phyloP scores from a whole-genome alignment of 2,113 vertebrate genomes.

The Lepus europaeus region DNA sequence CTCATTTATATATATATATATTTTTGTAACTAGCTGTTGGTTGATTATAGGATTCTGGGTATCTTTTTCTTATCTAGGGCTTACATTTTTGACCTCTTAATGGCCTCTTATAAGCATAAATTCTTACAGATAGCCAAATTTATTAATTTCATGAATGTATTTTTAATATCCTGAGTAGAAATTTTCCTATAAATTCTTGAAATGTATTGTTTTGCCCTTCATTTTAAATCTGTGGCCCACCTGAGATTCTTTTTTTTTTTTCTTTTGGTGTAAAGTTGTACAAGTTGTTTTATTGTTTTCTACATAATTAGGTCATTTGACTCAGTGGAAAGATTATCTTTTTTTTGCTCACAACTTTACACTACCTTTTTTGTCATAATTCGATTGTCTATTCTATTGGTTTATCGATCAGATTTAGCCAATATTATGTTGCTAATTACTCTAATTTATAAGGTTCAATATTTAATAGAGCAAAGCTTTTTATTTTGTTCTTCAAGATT shows the following conservation, averaged over 20 bases:
- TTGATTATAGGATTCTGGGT: conserved; percentile 31
- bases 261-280: background rate
- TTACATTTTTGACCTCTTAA: conserved; percentile 1
- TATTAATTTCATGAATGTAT: background rate
- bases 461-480: conserved; percentile 1
- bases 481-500: background rate
- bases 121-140: conserved; percentile 25
- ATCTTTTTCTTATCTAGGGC: background rate
- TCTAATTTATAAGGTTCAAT: conserved; percentile 7
- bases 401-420: background rate
- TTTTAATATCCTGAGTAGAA: conserved; percentile 34
- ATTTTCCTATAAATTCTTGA: background rate
- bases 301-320: background rate
- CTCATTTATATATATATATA: conserved; percentile 26
- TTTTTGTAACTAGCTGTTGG: background rate
- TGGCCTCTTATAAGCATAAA: background rate
- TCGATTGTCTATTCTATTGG: background rate
- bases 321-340: background rate
- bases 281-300: background rate
- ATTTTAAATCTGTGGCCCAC: conserved; percentile 31
- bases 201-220: conserved; percentile 29
- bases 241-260: background rate
- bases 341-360: conserved; percentile 7
- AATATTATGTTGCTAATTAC: conserved; percentile 27
- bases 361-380: background rate